A percentile compares a stretch with the other conserved stretches of the same genome.
phyloP scores from a whole-genome alignment of 2,797 vertebrate genomes.

The Tiaroga cobitis region DNA sequence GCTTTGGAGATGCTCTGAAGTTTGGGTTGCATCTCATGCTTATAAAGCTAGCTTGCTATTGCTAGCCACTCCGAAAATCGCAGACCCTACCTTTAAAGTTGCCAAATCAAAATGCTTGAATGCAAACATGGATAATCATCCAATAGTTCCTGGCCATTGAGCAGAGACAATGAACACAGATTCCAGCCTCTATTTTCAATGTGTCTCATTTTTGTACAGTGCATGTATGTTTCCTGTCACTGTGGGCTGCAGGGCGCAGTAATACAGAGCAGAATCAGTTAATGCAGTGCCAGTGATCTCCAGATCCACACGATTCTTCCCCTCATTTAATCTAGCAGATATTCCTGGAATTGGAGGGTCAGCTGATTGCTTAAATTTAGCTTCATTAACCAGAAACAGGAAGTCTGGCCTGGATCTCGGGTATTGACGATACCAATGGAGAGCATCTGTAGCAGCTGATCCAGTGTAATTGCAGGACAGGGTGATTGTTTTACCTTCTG shows the following conservation, averaged over 20 bases:
- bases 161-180: background rate
- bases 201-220: background rate
- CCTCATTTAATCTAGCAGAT: slow-evolving; percentile 23
- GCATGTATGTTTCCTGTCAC: background rate
- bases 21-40: too few species aligned
- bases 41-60: too few species aligned
- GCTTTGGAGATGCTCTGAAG: too few species aligned
- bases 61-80: too few species aligned
- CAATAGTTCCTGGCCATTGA: background rate
- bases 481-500: slow-evolving; percentile 19
- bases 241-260: slow-evolving; percentile 24
- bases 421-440: slow-evolving; percentile 53
- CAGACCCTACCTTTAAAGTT: too few species aligned
- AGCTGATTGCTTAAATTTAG: slow-evolving; percentile 7
- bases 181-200: background rate
- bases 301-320: slow-evolving; percentile 38
- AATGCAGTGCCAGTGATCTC: slow-evolving; percentile 6
- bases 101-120: background rate
- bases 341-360: slow-evolving; percentile 36
- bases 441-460: slow-evolving; percentile 14
- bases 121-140: background rate
- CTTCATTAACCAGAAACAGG: slow-evolving; percentile 36
- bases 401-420: slow-evolving; percentile 41
- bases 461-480: slow-evolving; percentile 50
- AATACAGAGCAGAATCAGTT: slow-evolving; percentile 2